Conservation (phyloP, 2,888 invertebrate species). For the Malthinus seriepunctatus region DNA sequence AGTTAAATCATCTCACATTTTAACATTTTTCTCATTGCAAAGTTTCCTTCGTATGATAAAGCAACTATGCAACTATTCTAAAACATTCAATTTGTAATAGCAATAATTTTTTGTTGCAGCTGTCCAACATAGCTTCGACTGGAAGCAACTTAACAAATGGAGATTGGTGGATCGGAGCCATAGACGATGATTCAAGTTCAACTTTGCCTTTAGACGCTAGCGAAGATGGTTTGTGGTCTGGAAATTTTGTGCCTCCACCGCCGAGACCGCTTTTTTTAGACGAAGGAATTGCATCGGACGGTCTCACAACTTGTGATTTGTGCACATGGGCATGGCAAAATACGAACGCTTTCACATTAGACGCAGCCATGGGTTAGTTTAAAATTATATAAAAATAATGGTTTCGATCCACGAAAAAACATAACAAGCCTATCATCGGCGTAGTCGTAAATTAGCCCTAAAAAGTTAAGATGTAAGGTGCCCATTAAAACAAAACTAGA, state of each 20-base stretch:
- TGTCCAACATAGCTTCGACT: constrained; percentile 36
- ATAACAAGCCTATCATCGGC: too few species aligned
- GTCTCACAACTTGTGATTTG: constrained; percentile 73
- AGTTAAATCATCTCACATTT: too few species aligned
- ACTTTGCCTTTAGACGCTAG: constrained; percentile 45
- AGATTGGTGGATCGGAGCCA: constrained; percentile 36
- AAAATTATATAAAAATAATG: background rate
- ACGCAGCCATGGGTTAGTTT: constrained; percentile 63
- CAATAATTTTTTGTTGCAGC: constrained; percentile 28
- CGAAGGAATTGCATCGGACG: constrained; percentile 66
- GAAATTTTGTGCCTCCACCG: constrained; percentile 67
- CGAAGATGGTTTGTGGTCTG: constrained; percentile 51
- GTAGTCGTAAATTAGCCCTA: too few species aligned
- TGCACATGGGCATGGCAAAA: constrained; percentile 73
- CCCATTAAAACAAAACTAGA: too few species aligned
- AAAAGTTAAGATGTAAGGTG: too few species aligned
- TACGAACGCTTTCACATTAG: constrained; percentile 53
- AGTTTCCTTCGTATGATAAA: too few species aligned
- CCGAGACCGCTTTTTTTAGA: constrained; percentile 69
- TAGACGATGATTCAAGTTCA: constrained; percentile 37
- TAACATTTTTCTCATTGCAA: too few species aligned
- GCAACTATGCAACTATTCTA: too few species aligned
- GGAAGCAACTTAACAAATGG: constrained; percentile 34
- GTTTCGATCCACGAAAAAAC: too few species aligned
- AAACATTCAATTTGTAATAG: too few species aligned